Evolutionary conservation across 2,797 vertebrate species (phyloP).

Genomic region (Hydrolagus colliei): DNA sequence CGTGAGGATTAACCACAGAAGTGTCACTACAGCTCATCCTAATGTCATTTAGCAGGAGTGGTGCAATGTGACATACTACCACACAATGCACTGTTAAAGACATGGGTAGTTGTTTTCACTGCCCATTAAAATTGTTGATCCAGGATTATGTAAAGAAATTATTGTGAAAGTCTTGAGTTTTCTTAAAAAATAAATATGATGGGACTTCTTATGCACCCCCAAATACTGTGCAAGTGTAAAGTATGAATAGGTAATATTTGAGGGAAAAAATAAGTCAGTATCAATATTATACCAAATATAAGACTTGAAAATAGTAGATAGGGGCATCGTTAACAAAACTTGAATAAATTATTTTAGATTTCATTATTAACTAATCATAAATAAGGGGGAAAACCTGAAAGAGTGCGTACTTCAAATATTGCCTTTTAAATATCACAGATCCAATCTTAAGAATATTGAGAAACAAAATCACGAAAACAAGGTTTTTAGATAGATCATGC

Average conservation of each 20-base stretch:
- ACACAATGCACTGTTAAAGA: neutral
- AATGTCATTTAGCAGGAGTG: neutral
- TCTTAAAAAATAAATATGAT: neutral
- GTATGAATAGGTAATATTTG: neutral
- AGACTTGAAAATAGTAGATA: slow-evolving; percentile 28
- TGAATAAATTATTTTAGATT: neutral
- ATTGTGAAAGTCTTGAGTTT: neutral
- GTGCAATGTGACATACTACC: neutral
- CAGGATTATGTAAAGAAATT: neutral
- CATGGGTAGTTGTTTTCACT: neutral
- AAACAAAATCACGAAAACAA: slow-evolving; percentile 21
- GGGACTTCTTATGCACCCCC: neutral
- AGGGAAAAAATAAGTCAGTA: slow-evolving; percentile 18
- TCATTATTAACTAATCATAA: slow-evolving; percentile 22
- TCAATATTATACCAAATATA: slow-evolving; percentile 4
- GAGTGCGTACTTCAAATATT: neutral
- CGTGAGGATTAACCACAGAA: neutral
- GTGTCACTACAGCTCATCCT: neutral
- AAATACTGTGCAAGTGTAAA: neutral
- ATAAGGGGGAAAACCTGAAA: slow-evolving; percentile 13
- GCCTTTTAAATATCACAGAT: slow-evolving; percentile 22
- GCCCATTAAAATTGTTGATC: neutral
- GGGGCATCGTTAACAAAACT: slow-evolving; percentile 25
- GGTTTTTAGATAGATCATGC: neutral
- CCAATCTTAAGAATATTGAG: slow-evolving; percentile 17